Evolutionary conservation across 2,888 invertebrate species (phyloP).

Genomic region (Pristionchus fissidentatus): DNA sequence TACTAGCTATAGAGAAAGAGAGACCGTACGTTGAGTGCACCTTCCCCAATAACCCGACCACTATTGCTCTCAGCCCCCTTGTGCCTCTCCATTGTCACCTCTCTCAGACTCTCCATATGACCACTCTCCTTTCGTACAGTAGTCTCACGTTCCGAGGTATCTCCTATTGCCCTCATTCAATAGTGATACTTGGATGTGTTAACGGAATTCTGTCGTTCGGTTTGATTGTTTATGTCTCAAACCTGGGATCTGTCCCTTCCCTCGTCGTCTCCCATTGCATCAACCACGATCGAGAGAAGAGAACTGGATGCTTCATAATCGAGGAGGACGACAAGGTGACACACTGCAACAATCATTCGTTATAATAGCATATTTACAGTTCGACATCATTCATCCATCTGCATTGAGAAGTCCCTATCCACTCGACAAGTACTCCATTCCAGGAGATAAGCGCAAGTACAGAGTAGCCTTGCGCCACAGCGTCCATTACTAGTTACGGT

Average conservation of each 20-base stretch:
- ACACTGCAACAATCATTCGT: too few relatives aligned
- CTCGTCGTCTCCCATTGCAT: too few relatives aligned
- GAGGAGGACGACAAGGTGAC: too few relatives aligned
- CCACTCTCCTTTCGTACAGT: not conserved
- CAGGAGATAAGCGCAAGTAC: too few relatives aligned
- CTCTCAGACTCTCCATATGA: not conserved
- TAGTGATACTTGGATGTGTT: not conserved
- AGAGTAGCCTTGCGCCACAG: too few relatives aligned
- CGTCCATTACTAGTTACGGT: too few relatives aligned
- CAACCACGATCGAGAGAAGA: too few relatives aligned
- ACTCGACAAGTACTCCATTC: not conserved
- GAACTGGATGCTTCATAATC: too few relatives aligned
- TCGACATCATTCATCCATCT: not conserved
- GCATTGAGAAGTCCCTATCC: not conserved
- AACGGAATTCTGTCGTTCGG: too few relatives aligned
- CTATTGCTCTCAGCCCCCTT: not conserved
- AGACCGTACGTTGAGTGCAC: not conserved
- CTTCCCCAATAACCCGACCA: not conserved
- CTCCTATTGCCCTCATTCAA: not conserved
- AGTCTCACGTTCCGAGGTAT: not conserved
- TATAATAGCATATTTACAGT: not conserved
- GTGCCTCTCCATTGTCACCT: not conserved
- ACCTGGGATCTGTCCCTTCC: too few relatives aligned
- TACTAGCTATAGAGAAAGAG: not conserved
- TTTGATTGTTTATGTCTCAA: too few relatives aligned